Percentiles rank a stretch among this genome's conserved stretches.
Conservation (phyloP, 2,797 vertebrate species). For the Carapus acus region DNA sequence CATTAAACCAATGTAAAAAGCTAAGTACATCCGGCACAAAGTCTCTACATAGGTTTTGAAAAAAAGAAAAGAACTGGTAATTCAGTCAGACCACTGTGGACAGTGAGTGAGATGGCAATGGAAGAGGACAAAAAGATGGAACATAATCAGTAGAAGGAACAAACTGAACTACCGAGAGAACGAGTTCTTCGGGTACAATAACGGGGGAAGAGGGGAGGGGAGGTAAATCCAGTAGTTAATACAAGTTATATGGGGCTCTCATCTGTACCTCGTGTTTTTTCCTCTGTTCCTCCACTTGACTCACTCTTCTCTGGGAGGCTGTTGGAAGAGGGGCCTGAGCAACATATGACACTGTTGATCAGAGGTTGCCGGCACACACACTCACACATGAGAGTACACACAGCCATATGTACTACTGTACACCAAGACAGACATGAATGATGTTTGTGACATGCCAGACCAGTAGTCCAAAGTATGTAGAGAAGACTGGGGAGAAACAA, state of each 20-base stretch:
- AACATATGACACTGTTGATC: constrained; percentile 81
- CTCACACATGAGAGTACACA: not conserved
- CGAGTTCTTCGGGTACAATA: constrained; percentile 45
- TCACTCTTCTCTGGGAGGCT: constrained; percentile 79
- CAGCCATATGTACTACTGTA: constrained; percentile 15
- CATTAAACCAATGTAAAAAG: too few species aligned
- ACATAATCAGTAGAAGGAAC: constrained; percentile 43
- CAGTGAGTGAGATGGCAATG: too few species aligned
- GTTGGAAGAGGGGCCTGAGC: constrained; percentile 79
- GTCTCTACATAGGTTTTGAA: too few species aligned
- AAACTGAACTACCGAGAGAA: constrained; percentile 10
- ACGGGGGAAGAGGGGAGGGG: constrained; percentile 37
- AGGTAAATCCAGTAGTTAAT: constrained; percentile 25
- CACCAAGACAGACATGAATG: constrained; percentile 21
- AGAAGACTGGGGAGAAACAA: not conserved
- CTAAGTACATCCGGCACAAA: too few species aligned
- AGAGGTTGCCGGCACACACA: constrained; percentile 56
- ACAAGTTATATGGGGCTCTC: constrained; percentile 40
- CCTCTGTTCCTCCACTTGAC: constrained; percentile 83
- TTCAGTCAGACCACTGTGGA: too few species aligned
- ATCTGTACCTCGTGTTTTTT: constrained; percentile 86
- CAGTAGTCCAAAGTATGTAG: not conserved
- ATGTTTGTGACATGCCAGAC: constrained; percentile 15
- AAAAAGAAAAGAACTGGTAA: too few species aligned
- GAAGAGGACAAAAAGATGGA: not conserved